Evolutionary conservation across 2,113 vertebrate genomes (phyloP), one percentile per base, ranked within the genome.

Genomic region (Lasiurus cinereus): DNA sequence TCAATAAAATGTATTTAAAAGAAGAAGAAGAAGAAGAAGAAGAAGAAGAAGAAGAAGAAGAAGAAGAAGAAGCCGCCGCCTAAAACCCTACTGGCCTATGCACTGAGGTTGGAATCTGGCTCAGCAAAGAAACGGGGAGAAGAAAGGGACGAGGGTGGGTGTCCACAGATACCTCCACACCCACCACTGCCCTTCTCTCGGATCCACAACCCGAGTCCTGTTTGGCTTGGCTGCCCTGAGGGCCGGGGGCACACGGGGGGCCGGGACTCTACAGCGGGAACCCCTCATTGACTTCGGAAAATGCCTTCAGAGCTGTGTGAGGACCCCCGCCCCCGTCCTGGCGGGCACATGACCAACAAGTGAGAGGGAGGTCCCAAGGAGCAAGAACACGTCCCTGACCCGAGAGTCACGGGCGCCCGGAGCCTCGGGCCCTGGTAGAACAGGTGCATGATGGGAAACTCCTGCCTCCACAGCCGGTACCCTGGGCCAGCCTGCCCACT

Each of bases 371-470:
- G 27, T 12, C 19, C 46, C 19, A 14, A 77, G 33, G 67, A 83
- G 31, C 8, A 62, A 12, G 18, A 15, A 84, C 0, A 0, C 33
- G 3, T 5, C 27, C 50, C 48, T 31, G 36, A 46, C 31, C 19
- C 0, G 15, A 52, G 15, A 69, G 54, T 12, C 33, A 18, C 5
- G 8, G 24, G 64, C 39, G 21, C 11, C 77, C 0, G 0, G n/a
- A 43, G 18, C 67, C 24, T n/a, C 27, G 12, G 59, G 39, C 27
- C 33, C 62, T 5, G 29, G 52, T 8, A 70, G 39, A 6, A 33
- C 69, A 74, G 98, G 0, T 46, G 84, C 88, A 86, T 87, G 80
- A 66, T 59, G 70, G 80, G 88, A 94, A 89, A 54, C 1, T 56
- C 80, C 69, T 50, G 3, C 33, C 36, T 74, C 50, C 54, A 3